Conservation (phyloP, 2,113 vertebrate species). For the Nycticryphes semicollaris region DNA sequence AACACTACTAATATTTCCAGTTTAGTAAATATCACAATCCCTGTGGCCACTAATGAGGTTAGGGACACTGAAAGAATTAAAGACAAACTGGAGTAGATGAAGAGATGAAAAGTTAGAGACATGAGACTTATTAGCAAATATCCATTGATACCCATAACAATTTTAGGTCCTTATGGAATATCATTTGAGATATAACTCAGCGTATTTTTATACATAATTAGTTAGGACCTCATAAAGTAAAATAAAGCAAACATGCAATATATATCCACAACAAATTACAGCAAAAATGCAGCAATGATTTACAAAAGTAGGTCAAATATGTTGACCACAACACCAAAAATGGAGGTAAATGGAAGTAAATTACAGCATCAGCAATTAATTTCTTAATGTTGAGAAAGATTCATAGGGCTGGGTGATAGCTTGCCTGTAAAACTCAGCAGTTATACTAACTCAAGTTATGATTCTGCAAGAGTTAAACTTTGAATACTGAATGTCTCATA, state of each 20-base stretch:
- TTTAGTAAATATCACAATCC: background rate
- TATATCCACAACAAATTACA: background rate
- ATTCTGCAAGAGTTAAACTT: background rate
- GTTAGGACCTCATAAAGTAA: background rate
- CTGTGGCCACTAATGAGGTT: background rate
- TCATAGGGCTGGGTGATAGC: background rate
- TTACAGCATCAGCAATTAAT: background rate
- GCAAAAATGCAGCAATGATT: background rate
- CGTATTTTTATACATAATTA: background rate
- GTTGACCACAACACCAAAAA: background rate
- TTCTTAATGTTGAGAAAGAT: background rate
- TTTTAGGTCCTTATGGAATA: background rate
- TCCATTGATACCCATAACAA: background rate
- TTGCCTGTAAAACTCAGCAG: background rate
- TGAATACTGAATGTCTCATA: background rate
- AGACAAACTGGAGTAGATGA: background rate
- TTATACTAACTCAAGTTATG: background rate
- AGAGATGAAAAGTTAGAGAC: background rate
- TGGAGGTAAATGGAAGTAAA: background rate
- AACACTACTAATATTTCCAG: background rate
- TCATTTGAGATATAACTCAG: background rate
- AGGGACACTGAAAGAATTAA: background rate
- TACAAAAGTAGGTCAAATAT: background rate
- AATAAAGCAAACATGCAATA: background rate
- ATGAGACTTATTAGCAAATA: background rate